phyloP scores from a whole-genome alignment of 2,797 vertebrate genomes.

The Naso thynnoides region DNA sequence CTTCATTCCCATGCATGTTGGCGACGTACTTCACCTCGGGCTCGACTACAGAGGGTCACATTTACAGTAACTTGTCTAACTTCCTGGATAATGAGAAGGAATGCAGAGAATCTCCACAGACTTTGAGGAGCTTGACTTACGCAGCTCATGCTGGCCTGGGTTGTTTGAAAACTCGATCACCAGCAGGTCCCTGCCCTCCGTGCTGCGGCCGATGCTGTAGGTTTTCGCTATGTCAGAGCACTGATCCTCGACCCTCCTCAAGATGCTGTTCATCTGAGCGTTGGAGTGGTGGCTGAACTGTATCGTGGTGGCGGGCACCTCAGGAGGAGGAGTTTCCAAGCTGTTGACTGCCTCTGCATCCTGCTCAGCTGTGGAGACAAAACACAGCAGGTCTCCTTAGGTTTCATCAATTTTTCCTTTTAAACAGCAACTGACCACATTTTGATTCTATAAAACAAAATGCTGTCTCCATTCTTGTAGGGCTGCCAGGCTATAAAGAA shows the following conservation, averaged over 20 bases:
- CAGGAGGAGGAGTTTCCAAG: slow-evolving; percentile 53
- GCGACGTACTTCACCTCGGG: slow-evolving; percentile 95
- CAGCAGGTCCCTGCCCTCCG: slow-evolving; percentile 91
- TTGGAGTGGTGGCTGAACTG: slow-evolving; percentile 90
- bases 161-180: slow-evolving; percentile 95
- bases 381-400: not conserved
- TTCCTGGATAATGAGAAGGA: not conserved
- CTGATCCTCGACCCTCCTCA: slow-evolving; percentile 87
- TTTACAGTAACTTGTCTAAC: slow-evolving; percentile 6
- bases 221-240: slow-evolving; percentile 89
- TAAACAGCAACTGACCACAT: not conserved
- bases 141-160: slow-evolving; percentile 91
- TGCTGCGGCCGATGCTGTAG: slow-evolving; percentile 95
- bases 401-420: not conserved
- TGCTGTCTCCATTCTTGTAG: slow-evolving; percentile 10
- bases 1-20: slow-evolving; percentile 97
- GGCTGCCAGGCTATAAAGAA: slow-evolving; percentile 42
- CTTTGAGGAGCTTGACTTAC: slow-evolving; percentile 82
- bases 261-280: slow-evolving; percentile 85
- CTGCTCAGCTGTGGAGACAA: slow-evolving; percentile 47
- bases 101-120: not conserved
- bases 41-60: slow-evolving; percentile 85
- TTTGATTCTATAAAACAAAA: slow-evolving; percentile 17
- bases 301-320: slow-evolving; percentile 78
- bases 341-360: slow-evolving; percentile 25